phyloP scores from a whole-genome alignment of 2,113 vertebrate genomes.

The Diglossa brunneiventris region DNA sequence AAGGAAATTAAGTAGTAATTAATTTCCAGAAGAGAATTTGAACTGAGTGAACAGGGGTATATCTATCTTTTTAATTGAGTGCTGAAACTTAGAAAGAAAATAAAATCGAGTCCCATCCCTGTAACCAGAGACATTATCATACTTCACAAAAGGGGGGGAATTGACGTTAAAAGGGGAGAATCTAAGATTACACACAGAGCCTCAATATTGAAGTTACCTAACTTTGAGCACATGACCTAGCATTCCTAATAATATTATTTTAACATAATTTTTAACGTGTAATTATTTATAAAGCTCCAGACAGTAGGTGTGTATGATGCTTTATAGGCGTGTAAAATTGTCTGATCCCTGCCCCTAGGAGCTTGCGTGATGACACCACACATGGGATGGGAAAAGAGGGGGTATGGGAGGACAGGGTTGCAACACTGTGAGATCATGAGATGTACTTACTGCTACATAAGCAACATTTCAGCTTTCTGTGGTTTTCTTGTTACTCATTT shows the following conservation, averaged over 20 bases:
- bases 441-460: constrained; percentile 60
- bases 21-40: neutral
- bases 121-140: neutral
- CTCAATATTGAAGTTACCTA: neutral
- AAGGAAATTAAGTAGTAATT: constrained; percentile 1
- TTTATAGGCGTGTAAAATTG: constrained; percentile 42
- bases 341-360: constrained; percentile 60
- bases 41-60: neutral
- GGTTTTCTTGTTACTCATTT: constrained; percentile 65
- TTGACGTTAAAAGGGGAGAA: neutral
- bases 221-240: neutral
- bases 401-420: constrained; percentile 61
- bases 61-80: neutral
- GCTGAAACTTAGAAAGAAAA: neutral
- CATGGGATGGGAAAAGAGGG: constrained; percentile 60
- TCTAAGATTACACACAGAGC: neutral
- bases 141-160: neutral
- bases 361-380: constrained; percentile 48
- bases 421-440: constrained; percentile 64
- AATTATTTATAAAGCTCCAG: constrained; percentile 63
- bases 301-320: constrained; percentile 37
- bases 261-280: constrained; percentile 25
- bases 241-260: constrained; percentile 29
- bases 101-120: neutral
- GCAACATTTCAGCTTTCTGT: constrained; percentile 67